Evolutionary conservation across 2,888 invertebrate species (phyloP).

Genomic region (Thysanoteuthis rhombus): DNA sequence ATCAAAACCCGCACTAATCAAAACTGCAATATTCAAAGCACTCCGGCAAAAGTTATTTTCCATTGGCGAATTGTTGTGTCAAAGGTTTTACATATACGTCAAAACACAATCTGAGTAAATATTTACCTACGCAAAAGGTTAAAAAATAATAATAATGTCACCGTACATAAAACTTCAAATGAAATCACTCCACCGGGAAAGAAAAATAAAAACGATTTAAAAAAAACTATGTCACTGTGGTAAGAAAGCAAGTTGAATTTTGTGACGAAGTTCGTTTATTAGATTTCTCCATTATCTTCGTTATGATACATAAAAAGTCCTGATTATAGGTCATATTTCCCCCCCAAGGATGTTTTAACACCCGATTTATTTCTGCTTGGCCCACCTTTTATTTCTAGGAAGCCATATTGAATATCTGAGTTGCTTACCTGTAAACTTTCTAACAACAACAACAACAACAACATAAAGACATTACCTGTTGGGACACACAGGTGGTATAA

Average conservation of each 20-base stretch:
- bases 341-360: not conserved
- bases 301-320: too few relatives aligned
- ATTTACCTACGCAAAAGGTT: not conserved
- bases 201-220: too few relatives aligned
- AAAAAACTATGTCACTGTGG: too few relatives aligned
- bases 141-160: not conserved
- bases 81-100: not conserved
- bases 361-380: not conserved
- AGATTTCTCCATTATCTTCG: too few relatives aligned
- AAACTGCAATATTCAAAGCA: too few relatives aligned
- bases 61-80: not conserved
- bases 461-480: not conserved
- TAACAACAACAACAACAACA: not conserved
- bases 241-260: too few relatives aligned
- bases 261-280: too few relatives aligned
- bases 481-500: not conserved
- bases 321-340: too few relatives aligned
- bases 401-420: not conserved
- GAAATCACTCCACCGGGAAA: not conserved
- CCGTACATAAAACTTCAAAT: not conserved
- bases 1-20: too few relatives aligned
- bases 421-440: slow-evolving; percentile 12
- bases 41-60: too few relatives aligned
- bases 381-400: not conserved
- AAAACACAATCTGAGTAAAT: not conserved